Base-by-base conservation (phyloP, 1,140 invertebrate genomes). In the Scaptomyza pallida region DNA sequence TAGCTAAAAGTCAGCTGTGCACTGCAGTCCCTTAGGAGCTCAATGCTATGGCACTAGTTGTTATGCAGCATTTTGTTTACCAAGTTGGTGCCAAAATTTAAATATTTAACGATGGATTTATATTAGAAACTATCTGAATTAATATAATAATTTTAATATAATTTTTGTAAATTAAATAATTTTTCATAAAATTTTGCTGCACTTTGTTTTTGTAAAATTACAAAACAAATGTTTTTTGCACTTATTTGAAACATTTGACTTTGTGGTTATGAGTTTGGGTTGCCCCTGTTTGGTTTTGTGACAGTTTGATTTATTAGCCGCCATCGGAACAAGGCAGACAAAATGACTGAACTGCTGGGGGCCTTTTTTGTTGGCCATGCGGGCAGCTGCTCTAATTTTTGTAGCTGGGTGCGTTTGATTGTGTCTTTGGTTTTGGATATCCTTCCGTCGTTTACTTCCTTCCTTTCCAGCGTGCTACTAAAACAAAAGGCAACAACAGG, bases 301-400 rank as follows among this genome's bases (percentile, higher is more conserved):
- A 56, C 78, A 73, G 68, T 75, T 80, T 80, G 72, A 76, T 80
- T 80, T 76, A 80, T 81, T 68, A 43, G 78, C 51, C 61, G 43
- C 72, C 77, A 80, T 76, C 72, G 72, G 78, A 76, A 76, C 50
- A 71, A 52, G 67, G 60, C 59, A 56, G 62, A 76, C 77, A 76
- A 78, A 59, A 48, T 35, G 47, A 54, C 30, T 41, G 44, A 57
- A 47, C 15, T 44, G 43, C 30, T 37, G 48, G 45, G 37, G 55
- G 64, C 33, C 17, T 52, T 37, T 30, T 13, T 30, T 54, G 54
- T 6, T 41, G 21, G 26, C 26, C 26, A 30, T 30, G 5, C 26
- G 3, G 19, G 43, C n/a, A 45, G 50, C 33, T 63, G 37, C 55
- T 41, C 59, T 37, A 13, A 52, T 57, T 48, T n/a, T 64, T 73